A percentile compares a stretch with the other conserved stretches of the same genome.
Evolutionary conservation across 2,888 invertebrate genomes (phyloP).

Genomic region (Tinea pellionella): DNA sequence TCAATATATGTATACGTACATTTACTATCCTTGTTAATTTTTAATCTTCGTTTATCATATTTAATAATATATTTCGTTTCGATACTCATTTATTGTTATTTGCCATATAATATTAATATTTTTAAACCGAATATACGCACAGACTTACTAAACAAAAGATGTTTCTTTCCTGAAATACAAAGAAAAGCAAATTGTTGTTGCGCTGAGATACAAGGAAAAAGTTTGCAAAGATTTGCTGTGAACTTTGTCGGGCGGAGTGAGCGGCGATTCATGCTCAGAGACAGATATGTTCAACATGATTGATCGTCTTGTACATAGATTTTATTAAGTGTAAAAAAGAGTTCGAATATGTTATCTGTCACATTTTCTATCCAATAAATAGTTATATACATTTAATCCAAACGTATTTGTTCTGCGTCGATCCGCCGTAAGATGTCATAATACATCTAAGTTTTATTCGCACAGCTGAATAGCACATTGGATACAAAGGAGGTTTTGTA

Average conservation of each 20-base stretch:
- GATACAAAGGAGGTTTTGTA: conserved; percentile 14
- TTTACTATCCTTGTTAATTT: not conserved
- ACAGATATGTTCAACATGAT: conserved; percentile 13
- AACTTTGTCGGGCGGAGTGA: not conserved
- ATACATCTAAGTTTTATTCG: not conserved
- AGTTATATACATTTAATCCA: not conserved
- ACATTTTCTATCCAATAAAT: not conserved
- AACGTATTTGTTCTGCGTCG: not conserved
- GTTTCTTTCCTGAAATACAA: not conserved
- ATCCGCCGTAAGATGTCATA: not conserved
- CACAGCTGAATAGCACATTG: not conserved
- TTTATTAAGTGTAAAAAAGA: not conserved
- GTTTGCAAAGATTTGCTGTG: conserved; percentile 7
- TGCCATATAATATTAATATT: not conserved
- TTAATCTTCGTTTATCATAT: no score
- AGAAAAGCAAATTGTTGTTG: conserved; percentile 7
- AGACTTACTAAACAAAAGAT: not conserved
- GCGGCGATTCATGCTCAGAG: not conserved
- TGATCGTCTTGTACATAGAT: conserved; percentile 8
- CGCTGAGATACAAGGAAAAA: conserved; percentile 11
- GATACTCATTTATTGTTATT: no score
- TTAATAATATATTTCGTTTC: no score
- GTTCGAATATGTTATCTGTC: not conserved
- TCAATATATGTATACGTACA: not conserved
- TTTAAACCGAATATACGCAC: not conserved